Conservation (phyloP, 2,797 vertebrate species). For the Amblyopsis hoosieri region DNA sequence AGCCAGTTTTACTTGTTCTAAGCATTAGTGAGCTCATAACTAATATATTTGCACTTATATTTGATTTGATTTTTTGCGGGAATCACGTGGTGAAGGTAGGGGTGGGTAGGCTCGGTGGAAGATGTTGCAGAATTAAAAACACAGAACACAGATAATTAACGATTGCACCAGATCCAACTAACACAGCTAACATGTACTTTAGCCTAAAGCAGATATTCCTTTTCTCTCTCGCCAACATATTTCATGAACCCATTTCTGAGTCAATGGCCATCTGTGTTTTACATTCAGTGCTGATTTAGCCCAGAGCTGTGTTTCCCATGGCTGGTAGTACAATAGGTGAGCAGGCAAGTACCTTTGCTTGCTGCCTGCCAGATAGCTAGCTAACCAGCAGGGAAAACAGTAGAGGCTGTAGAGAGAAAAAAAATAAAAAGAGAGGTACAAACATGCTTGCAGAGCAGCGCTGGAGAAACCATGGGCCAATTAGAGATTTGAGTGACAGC, state of each 20-base stretch:
- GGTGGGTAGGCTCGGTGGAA: too few relatives aligned
- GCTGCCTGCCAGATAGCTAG: constrained; percentile 29
- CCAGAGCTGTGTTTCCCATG: constrained; percentile 44
- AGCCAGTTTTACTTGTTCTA: too few relatives aligned
- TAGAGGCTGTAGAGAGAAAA: constrained; percentile 32
- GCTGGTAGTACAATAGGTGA: constrained; percentile 52
- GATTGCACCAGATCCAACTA: too few relatives aligned
- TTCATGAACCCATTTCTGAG: constrained; percentile 65
- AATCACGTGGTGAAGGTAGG: too few relatives aligned
- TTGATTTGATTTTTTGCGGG: too few relatives aligned
- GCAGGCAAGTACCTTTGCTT: constrained; percentile 32
- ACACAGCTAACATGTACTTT: too few relatives aligned
- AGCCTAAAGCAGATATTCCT: not conserved
- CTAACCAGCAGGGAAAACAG: constrained; percentile 11
- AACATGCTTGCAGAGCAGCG: constrained; percentile 50
- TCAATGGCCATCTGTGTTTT: constrained; percentile 71
- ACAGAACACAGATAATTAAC: too few relatives aligned
- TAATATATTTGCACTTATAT: too few relatives aligned
- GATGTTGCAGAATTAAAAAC: too few relatives aligned
- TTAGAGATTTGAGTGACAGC: constrained; percentile 73
- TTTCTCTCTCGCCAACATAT: constrained; percentile 36
- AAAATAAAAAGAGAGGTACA: constrained; percentile 40
- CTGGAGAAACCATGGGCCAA: constrained; percentile 66
- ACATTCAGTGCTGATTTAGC: constrained; percentile 65
- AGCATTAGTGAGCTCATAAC: too few relatives aligned